A percentile compares a stretch with the other conserved stretches of the same genome.
phyloP scores from a whole-genome alignment of 2,888 invertebrate species.

The Apodemia zela region DNA sequence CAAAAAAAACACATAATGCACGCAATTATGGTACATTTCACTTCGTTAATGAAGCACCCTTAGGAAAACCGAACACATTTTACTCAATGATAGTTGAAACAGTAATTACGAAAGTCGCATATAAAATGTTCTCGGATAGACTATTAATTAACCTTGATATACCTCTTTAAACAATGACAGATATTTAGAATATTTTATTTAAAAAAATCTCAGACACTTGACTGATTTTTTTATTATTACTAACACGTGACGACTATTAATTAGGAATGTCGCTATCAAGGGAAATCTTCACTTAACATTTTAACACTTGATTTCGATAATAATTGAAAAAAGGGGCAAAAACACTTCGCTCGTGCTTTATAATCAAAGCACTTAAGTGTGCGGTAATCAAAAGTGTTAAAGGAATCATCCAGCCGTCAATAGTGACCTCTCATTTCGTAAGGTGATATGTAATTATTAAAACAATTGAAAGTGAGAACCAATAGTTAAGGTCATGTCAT shows the following conservation, averaged over 20 bases:
- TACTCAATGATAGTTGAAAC: too few species aligned
- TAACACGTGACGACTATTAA: not conserved
- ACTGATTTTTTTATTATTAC: too few species aligned
- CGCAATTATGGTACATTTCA: too few species aligned
- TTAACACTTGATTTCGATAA: not conserved
- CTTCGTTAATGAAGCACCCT: too few species aligned
- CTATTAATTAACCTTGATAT: too few species aligned
- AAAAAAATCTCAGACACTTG: too few species aligned
- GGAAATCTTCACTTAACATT: not conserved
- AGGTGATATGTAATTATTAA: slow-evolving; percentile 47
- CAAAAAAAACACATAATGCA: too few species aligned
- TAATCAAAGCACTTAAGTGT: slow-evolving; percentile 8
- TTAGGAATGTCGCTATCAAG: not conserved
- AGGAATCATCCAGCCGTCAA: slow-evolving; percentile 36
- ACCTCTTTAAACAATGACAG: too few species aligned
- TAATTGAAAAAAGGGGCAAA: slow-evolving; percentile 1
- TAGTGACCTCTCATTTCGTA: slow-evolving; percentile 57
- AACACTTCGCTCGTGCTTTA: slow-evolving; percentile 4
- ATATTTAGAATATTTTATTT: too few species aligned
- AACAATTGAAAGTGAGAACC: slow-evolving; percentile 69
- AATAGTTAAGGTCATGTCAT: slow-evolving; percentile 53
- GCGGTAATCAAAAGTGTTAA: slow-evolving; percentile 12
- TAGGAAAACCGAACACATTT: too few species aligned
- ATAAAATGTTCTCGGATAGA: too few species aligned
- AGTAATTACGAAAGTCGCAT: too few species aligned